A percentile compares a stretch with the other conserved stretches of the same genome.
Evolutionary conservation across 2,888 invertebrate species (phyloP).

Genomic region (Drosophila mayaguana): DNA sequence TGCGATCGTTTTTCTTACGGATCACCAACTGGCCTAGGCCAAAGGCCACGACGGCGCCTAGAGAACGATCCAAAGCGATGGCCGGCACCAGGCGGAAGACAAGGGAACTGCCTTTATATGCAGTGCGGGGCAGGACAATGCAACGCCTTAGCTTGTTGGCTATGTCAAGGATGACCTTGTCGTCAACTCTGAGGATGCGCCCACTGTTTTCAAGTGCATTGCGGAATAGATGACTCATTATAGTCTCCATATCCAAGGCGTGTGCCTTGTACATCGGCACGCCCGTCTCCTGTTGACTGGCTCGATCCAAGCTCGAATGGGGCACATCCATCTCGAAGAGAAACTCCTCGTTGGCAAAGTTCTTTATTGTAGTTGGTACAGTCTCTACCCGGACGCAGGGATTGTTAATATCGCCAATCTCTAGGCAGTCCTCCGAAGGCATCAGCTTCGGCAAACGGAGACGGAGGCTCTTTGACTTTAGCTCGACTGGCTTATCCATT

Average conservation of each 20-base stretch:
- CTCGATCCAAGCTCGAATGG: too few species aligned
- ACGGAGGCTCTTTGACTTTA: rapidly evolving
- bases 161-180: not conserved
- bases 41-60: constrained; percentile 4
- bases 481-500: not conserved
- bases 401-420: not conserved
- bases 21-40: constrained; percentile 3
- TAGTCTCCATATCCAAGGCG: not conserved
- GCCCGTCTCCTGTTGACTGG: not conserved
- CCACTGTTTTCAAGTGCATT: not conserved
- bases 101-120: not conserved
- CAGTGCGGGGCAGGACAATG: not conserved
- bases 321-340: not conserved
- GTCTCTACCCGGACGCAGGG: not conserved
- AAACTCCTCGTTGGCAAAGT: not conserved
- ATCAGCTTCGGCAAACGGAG: not conserved
- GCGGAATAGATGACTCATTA: not conserved
- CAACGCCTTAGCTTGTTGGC: not conserved
- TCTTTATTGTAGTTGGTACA: not conserved
- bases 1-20: too few species aligned
- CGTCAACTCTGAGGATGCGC: not conserved
- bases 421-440: rapidly evolving
- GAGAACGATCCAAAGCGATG: not conserved
- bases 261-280: not conserved
- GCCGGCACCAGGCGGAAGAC: not conserved